These are phyloP conservation scores for Urosaurus nigricauda DNA, from an alignment of 2,797 vertebrate species.

Conservation along the genomic window DNA sequence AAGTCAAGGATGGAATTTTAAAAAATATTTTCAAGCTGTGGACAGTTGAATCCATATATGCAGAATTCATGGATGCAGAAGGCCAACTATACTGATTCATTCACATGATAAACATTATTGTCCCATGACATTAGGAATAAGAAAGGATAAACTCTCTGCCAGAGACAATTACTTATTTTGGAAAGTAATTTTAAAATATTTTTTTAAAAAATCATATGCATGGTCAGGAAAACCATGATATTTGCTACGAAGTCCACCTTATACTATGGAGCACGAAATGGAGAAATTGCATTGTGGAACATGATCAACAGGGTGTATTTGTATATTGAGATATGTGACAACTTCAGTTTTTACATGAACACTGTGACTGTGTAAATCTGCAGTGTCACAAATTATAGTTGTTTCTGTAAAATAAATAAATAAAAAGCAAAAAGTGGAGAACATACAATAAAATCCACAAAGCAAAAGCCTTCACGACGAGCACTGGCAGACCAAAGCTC, in stretches of 20 bases:
- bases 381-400: background rate
- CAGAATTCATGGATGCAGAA: too few species aligned
- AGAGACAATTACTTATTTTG: background rate
- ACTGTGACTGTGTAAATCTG: background rate
- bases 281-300: background rate
- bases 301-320: background rate
- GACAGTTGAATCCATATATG: too few species aligned
- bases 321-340: background rate
- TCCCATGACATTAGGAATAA: background rate
- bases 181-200: background rate
- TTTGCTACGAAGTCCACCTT: background rate
- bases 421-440: too few species aligned
- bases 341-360: background rate
- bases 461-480: too few species aligned
- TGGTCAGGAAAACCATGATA: background rate
- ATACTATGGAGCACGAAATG: too few species aligned
- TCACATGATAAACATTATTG: background rate
- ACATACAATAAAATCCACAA: too few species aligned
- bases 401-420: background rate
- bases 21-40: too few species aligned
- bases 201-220: background rate
- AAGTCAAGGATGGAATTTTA: too few species aligned
- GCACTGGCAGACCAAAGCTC: too few species aligned
- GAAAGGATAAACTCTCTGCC: background rate
- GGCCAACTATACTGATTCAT: background rate